These are phyloP conservation scores for Lerista edwardsae DNA, from an alignment of 2,797 vertebrate species.

Conservation along the genomic window DNA sequence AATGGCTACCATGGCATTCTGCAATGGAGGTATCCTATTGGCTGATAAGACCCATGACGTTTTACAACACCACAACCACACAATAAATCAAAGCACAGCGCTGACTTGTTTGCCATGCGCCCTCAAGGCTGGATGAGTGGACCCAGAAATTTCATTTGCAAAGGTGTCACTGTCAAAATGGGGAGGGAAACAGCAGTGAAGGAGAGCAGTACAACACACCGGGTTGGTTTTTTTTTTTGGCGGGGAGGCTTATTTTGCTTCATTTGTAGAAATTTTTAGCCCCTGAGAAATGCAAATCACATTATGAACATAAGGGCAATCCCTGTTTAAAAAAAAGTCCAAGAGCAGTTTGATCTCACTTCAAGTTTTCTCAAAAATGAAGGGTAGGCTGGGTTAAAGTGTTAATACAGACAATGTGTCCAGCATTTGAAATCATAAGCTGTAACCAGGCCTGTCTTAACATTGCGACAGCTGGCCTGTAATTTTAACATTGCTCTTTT, in stretches of 20 bases:
- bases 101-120: too few species aligned
- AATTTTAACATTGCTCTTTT: constrained; percentile 14
- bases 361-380: not conserved
- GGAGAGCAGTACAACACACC: not conserved
- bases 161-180: not conserved
- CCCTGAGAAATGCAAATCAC: not conserved
- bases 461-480: not conserved
- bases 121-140: not conserved
- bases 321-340: not conserved
- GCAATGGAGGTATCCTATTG: not conserved
- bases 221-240: too few species aligned
- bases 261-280: not conserved
- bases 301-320: not conserved
- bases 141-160: not conserved
- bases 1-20: not conserved
- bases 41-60: not conserved
- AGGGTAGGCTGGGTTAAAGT: not conserved
- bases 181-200: not conserved
- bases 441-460: too few species aligned
- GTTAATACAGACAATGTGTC: not conserved
- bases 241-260: too few species aligned
- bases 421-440: not conserved
- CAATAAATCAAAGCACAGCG: too few species aligned
- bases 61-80: not conserved
- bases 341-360: not conserved